Conservation (phyloP, 2,888 invertebrate species). For the Dysmachus trigonus region DNA sequence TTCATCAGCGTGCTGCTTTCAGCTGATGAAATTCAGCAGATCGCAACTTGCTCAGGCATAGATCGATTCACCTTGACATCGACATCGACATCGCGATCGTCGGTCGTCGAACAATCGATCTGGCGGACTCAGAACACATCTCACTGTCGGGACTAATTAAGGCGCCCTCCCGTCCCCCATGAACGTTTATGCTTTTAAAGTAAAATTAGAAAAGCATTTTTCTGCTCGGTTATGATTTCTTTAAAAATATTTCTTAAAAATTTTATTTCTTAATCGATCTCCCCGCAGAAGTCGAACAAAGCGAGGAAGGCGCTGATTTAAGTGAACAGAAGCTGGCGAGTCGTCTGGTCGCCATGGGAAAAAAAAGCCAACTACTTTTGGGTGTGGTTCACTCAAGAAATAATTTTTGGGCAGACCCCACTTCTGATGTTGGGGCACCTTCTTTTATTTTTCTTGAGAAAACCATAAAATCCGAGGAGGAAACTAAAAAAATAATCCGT, state of each 20-base stretch:
- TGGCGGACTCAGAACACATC: neutral
- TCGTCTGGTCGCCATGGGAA: conserved; percentile 12
- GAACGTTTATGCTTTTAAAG: neutral
- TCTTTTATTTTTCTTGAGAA: neutral
- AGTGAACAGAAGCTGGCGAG: neutral
- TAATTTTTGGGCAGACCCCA: neutral
- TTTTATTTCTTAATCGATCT: neutral
- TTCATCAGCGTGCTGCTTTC: neutral
- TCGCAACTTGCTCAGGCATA: neutral
- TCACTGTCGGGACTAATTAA: neutral
- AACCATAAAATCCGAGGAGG: neutral
- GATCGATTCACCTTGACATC: conserved; percentile 15
- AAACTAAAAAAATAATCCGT: neutral
- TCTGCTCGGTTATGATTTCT: neutral
- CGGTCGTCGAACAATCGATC: neutral
- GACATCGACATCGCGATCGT: neutral
- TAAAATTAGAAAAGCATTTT: conserved; percentile 4
- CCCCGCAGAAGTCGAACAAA: neutral
- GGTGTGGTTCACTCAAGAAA: conserved; percentile 9
- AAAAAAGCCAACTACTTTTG: neutral
- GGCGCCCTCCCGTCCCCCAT: neutral
- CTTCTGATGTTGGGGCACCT: neutral
- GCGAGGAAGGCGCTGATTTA: neutral
- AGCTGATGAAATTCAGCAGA: neutral
- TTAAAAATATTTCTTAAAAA: neutral